Evolutionary conservation across 2,797 vertebrate genomes (phyloP), one percentile per base, ranked within the genome.

Genomic region (Garrulus glandarius): DNA sequence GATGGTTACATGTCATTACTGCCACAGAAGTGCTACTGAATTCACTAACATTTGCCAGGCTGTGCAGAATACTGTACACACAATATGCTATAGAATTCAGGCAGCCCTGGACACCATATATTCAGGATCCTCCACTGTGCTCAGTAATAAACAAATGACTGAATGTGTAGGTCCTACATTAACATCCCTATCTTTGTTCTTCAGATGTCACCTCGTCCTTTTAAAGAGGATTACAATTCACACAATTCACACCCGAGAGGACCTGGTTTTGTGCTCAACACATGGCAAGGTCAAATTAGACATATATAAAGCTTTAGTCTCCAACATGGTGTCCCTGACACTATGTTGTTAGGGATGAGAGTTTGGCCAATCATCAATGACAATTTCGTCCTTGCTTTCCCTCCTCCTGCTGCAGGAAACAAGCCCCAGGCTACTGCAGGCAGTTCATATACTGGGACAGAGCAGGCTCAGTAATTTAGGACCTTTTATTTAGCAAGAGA

Each of bases 1-100:
- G 96, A 95, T 97, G 96, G 96, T 57, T 96, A 96, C 94, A 96
- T 97, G 96, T 97, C 96, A 96, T 96, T 97, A 97, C 92, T 96
- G 94, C 94, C 96, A 95, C 91, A 92, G 94, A 96, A 95, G 94
- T 96, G 96, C 96, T 93, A 95, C 96, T 97, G 96, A 97, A 97
- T 95, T 96, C 94, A 90, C 61, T 80, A 95, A 95, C 95, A 91
- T 92, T 95, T 97, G 96, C 96, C 96, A 97, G 96, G 93, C 95
- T 96, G 92, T 57, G 65, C 91, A 95, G 93, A 96, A 89, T 61
- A 85, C 65, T 61, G 77, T 93, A 96, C 87, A 91, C 92, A 94
- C 95, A 96, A 95, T 95, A 96, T 96, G 94, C 89, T 95, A 80
- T 87, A 92, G 90, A 89, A 93, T 87, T 81, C 89, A 95, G 81